Conservation (phyloP, 2,113 vertebrate genomes). For the Phaethornis superciliosus region DNA sequence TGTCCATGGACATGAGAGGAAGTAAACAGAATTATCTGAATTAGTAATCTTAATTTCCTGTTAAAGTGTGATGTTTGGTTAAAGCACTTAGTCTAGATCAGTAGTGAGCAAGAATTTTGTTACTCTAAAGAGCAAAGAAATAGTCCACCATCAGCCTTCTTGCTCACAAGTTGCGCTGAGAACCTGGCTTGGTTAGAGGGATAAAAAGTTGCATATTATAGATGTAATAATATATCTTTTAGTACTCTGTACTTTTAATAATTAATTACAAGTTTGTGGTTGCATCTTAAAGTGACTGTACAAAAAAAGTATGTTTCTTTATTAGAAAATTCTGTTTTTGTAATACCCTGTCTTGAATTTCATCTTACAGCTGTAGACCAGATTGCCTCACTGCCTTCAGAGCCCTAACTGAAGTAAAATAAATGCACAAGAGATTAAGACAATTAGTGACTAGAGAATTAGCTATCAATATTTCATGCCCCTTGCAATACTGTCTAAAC, state of each 20-base stretch:
- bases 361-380: neutral
- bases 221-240: neutral
- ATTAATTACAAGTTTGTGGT: neutral
- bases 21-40: neutral
- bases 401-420: neutral
- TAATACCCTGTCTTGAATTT: neutral
- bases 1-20: neutral
- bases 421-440: conserved; percentile 20
- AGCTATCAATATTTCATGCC: conserved; percentile 64
- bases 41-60: neutral
- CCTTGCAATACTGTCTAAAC: conserved; percentile 56
- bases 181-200: neutral
- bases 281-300: neutral
- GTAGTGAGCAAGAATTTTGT: neutral
- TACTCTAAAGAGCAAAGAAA: neutral
- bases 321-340: neutral
- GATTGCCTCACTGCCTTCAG: neutral
- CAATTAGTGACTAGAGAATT: conserved; percentile 20
- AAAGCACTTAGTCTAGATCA: neutral
- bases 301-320: neutral
- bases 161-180: neutral
- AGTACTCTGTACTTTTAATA: neutral
- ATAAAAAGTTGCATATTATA: neutral
- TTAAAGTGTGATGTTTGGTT: neutral
- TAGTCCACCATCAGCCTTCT: neutral